Evolutionary conservation across 2,888 invertebrate genomes (phyloP).

Genomic region (Ophion ventricosus): DNA sequence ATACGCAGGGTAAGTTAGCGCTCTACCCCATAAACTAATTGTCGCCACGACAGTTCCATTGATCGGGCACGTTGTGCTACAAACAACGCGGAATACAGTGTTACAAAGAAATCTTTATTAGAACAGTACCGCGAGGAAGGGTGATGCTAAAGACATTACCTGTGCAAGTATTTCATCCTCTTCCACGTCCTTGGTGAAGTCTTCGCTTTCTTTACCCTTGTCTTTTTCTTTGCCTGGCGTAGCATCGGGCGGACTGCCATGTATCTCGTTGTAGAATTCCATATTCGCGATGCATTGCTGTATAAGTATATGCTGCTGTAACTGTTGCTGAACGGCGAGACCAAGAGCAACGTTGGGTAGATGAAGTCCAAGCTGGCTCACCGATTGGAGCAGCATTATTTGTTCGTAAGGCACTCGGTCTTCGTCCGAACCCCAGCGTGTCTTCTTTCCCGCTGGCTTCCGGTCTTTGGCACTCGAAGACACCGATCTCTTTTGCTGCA

Average conservation of each 20-base stretch:
- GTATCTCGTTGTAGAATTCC: conserved; percentile 75
- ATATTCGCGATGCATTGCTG: conserved; percentile 71
- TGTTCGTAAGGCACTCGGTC: conserved; percentile 81
- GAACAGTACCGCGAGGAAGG: background rate
- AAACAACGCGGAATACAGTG: background rate
- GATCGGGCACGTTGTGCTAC: background rate
- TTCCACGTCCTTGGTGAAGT: conserved; percentile 74
- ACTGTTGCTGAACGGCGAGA: conserved; percentile 77
- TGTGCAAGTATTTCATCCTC: conserved; percentile 73
- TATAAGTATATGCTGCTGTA: conserved; percentile 72
- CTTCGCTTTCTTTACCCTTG: conserved; percentile 72
- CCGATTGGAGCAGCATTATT: conserved; percentile 81
- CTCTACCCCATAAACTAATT: background rate
- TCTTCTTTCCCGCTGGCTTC: conserved; percentile 80
- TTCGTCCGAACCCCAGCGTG: conserved; percentile 82
- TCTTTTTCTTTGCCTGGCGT: conserved; percentile 61
- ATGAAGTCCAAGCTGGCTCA: conserved; percentile 78
- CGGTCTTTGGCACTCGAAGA: conserved; percentile 74
- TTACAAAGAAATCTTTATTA: background rate
- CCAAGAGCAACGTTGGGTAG: conserved; percentile 79
- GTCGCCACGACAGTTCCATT: background rate
- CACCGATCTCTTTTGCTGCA: conserved; percentile 70
- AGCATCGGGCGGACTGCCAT: conserved; percentile 62
- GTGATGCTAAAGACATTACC: conserved; percentile 60
- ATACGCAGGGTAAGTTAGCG: background rate